phyloP scores from a whole-genome alignment of 1,140 invertebrate species.

The Bombus confusus region DNA sequence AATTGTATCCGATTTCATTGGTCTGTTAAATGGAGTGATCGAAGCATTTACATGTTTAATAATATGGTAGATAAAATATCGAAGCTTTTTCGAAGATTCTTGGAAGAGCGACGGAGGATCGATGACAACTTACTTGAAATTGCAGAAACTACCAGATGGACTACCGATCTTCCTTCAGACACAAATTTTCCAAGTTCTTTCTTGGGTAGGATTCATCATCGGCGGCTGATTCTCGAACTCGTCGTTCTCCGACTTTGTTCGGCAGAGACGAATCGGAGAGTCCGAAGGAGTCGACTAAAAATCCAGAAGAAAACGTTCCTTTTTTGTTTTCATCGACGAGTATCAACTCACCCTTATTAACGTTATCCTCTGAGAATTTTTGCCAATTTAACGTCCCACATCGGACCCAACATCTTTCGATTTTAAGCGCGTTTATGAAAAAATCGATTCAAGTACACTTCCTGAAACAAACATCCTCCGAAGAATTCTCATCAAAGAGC shows the following conservation, averaged over 20 bases:
- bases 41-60: conserved; percentile 35
- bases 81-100: background rate
- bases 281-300: background rate
- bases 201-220: background rate
- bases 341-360: too few relatives aligned
- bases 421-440: too few relatives aligned
- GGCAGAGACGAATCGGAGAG: background rate
- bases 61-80: background rate
- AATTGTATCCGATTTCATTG: conserved; percentile 46
- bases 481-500: too few relatives aligned
- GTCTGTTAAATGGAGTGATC: conserved; percentile 33
- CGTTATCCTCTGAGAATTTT: background rate
- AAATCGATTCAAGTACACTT: too few relatives aligned
- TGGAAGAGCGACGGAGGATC: background rate
- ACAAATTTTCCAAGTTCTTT: background rate
- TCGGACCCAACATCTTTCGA: background rate
- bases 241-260: background rate
- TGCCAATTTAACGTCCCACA: background rate
- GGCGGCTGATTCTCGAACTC: background rate
- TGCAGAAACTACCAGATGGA: background rate
- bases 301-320: background rate
- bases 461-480: too few relatives aligned
- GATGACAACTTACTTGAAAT: background rate
- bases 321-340: background rate
- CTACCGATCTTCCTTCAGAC: background rate